phyloP scores from a whole-genome alignment of 2,888 invertebrate species.

The Copidosoma aretas region DNA sequence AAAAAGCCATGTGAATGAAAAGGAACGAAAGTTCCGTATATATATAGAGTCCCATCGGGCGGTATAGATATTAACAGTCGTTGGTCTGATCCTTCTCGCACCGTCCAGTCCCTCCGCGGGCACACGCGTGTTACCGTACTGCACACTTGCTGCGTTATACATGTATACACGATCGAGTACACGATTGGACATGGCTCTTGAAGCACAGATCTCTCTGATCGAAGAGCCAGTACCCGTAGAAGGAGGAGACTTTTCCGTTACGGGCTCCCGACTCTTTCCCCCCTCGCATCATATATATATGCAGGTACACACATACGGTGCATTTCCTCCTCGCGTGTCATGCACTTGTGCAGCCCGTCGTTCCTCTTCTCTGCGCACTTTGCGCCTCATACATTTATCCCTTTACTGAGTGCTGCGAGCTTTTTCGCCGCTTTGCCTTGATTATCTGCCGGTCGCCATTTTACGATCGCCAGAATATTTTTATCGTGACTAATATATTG shows the following conservation, averaged over 20 bases:
- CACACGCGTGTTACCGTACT: not conserved
- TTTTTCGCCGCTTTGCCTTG: not conserved
- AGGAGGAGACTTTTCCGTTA: slow-evolving; percentile 38
- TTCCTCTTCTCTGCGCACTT: not conserved
- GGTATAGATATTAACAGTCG: too few relatives aligned
- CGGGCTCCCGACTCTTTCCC: slow-evolving; percentile 7
- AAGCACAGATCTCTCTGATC: slow-evolving; percentile 30
- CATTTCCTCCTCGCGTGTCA: not conserved
- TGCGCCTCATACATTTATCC: not conserved
- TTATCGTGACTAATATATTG: too few relatives aligned
- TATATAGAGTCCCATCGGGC: too few relatives aligned
- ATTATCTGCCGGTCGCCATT: not conserved
- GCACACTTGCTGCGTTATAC: not conserved
- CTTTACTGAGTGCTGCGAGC: not conserved
- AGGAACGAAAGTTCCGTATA: slow-evolving; percentile 33
- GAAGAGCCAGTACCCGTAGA: slow-evolving; percentile 5
- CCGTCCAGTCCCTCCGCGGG: too few relatives aligned
- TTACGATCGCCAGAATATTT: too few relatives aligned
- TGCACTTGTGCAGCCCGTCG: slow-evolving; percentile 9
- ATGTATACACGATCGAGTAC: not conserved
- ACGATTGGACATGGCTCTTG: slow-evolving; percentile 32
- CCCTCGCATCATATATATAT: too few relatives aligned
- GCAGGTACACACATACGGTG: not conserved
- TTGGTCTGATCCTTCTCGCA: too few relatives aligned
- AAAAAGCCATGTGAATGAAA: slow-evolving; percentile 28